phyloP scores from a whole-genome alignment of 2,113 vertebrate genomes.

The Oncorhynchus mykiss region DNA sequence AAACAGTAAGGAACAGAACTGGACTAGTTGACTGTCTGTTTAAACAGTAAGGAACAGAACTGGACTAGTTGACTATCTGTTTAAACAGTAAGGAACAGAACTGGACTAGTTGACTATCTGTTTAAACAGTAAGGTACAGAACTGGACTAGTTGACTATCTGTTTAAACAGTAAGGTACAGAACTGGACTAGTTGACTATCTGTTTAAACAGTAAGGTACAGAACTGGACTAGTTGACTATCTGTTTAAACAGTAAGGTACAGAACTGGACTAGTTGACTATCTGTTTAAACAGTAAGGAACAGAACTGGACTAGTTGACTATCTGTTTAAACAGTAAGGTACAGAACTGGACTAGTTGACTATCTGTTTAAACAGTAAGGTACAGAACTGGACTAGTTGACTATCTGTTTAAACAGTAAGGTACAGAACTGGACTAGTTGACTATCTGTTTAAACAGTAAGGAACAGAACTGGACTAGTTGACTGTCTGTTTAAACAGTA shows the following conservation, averaged over 20 bases:
- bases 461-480: neutral
- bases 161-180: neutral
- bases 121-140: too few species aligned
- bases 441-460: neutral
- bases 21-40: neutral
- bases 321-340: too few species aligned
- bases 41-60: neutral
- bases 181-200: neutral
- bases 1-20: neutral
- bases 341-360: neutral
- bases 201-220: neutral
- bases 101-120: neutral
- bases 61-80: too few species aligned
- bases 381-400: too few species aligned
- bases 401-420: too few species aligned
- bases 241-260: neutral
- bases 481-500: too few species aligned
- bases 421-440: neutral
- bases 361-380: too few species aligned
- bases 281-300: too few species aligned
- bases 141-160: too few species aligned
- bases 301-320: too few species aligned
- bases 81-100: neutral
- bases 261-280: neutral
- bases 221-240: neutral